Evolutionary conservation across 2,113 vertebrate genomes (phyloP).

Genomic region (Colaptes auratus): DNA sequence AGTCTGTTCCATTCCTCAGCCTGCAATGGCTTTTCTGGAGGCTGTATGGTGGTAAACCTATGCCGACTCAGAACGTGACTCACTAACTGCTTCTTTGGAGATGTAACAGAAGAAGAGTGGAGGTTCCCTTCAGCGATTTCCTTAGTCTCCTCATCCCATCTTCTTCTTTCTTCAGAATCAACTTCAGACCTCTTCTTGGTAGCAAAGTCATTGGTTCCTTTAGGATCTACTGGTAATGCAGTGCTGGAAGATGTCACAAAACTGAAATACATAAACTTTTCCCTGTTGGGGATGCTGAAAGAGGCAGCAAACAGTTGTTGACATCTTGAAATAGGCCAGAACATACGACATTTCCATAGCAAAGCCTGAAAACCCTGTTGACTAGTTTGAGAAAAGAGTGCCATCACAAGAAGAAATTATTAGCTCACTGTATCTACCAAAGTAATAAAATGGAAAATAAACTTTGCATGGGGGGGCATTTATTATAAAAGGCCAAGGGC

Average conservation of each 20-base stretch:
- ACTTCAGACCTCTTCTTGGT: background rate
- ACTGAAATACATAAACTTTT: conserved; percentile 43
- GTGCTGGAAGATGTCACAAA: conserved; percentile 14
- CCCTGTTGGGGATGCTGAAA: background rate
- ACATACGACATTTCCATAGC: conserved; percentile 28
- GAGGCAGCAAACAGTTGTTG: background rate
- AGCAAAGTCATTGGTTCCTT: background rate
- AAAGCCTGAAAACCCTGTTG: conserved; percentile 48
- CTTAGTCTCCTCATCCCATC: background rate
- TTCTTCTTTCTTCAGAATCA: background rate
- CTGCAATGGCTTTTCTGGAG: conserved; percentile 82
- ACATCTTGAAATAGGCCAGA: background rate
- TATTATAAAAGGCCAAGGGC: background rate
- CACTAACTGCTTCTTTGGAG: conserved; percentile 75
- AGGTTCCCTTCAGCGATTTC: background rate
- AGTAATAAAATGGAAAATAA: background rate
- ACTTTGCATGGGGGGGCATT: background rate
- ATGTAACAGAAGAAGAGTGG: conserved; percentile 80
- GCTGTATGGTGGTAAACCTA: background rate
- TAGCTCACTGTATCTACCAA: background rate
- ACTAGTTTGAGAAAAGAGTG: conserved; percentile 20
- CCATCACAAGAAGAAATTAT: conserved; percentile 56
- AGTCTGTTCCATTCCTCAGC: conserved; percentile 83
- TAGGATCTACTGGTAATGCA: conserved; percentile 22
- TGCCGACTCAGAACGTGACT: background rate